These are phyloP conservation scores for Lepidurus apus DNA, from an alignment of 1,140 invertebrate genomes.

Conservation along the genomic window DNA sequence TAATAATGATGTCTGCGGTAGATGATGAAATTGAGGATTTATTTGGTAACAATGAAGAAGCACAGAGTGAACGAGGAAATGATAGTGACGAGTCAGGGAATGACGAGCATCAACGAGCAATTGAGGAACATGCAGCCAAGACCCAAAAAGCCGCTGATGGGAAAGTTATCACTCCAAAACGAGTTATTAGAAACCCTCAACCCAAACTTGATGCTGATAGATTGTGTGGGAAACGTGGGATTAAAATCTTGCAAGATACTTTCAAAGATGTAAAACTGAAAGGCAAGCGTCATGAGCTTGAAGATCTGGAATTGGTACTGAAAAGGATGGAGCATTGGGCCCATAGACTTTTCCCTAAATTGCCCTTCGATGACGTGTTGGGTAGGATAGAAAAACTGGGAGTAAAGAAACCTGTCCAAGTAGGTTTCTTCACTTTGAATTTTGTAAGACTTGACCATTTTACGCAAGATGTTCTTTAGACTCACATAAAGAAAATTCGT, in stretches of 20 bases:
- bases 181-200: constrained; percentile 58
- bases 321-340: constrained; percentile 85
- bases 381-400: constrained; percentile 75
- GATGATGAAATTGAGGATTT: too few species aligned
- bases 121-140: constrained; percentile 36
- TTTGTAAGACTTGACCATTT: constrained; percentile 15
- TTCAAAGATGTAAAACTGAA: constrained; percentile 77
- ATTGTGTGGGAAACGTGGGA: constrained; percentile 67
- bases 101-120: constrained; percentile 33
- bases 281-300: constrained; percentile 75
- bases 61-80: background rate
- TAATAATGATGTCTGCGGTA: too few species aligned
- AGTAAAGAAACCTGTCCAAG: constrained; percentile 57
- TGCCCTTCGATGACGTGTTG: constrained; percentile 76
- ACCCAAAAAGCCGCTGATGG: constrained; percentile 22
- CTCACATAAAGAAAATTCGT: constrained; percentile 46
- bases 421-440: constrained; percentile 33
- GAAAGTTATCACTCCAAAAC: constrained; percentile 40
- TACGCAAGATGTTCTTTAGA: constrained; percentile 38
- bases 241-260: constrained; percentile 66
- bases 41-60: too few species aligned
- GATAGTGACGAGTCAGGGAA: background rate
- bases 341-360: constrained; percentile 81
- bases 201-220: constrained; percentile 65
- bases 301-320: constrained; percentile 74